Conservation (phyloP, 2,888 invertebrate genomes). For the Neoaliturus tenellus region DNA sequence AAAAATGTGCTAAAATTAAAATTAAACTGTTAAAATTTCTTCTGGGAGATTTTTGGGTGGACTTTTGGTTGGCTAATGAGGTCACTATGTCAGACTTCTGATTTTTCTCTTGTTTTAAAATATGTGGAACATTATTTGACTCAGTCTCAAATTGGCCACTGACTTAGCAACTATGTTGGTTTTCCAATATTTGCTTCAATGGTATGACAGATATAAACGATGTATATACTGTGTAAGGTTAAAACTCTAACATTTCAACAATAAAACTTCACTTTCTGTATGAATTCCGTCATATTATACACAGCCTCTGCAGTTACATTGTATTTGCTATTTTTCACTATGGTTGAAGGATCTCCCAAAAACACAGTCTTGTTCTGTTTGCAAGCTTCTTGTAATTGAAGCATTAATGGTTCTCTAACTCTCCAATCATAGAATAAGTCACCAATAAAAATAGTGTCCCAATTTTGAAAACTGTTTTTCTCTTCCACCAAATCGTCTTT, state of each 20-base stretch:
- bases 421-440: conserved; percentile 83
- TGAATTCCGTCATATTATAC: conserved; percentile 30
- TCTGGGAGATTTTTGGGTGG: no score
- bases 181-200: no score
- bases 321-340: neutral
- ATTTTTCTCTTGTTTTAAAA: no score
- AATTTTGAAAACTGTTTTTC: conserved; percentile 69
- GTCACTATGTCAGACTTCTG: no score
- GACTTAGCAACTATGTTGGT: no score
- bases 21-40: no score
- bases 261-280: conserved; percentile 30
- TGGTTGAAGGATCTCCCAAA: conserved; percentile 75
- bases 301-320: neutral
- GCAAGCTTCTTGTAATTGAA: conserved; percentile 74
- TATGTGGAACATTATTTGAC: no score
- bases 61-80: no score
- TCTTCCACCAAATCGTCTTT: conserved; percentile 73
- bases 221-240: no score
- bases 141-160: no score
- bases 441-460: conserved; percentile 79
- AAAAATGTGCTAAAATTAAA: no score
- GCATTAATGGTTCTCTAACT: conserved; percentile 74
- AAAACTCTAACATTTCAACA: conserved; percentile 2
- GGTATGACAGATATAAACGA: no score
- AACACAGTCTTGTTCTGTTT: conserved; percentile 72